Percentiles rank a stretch among this genome's conserved stretches.
phyloP scores from a whole-genome alignment of 2,797 vertebrate species.

The Hypotaenidia philippensis region DNA sequence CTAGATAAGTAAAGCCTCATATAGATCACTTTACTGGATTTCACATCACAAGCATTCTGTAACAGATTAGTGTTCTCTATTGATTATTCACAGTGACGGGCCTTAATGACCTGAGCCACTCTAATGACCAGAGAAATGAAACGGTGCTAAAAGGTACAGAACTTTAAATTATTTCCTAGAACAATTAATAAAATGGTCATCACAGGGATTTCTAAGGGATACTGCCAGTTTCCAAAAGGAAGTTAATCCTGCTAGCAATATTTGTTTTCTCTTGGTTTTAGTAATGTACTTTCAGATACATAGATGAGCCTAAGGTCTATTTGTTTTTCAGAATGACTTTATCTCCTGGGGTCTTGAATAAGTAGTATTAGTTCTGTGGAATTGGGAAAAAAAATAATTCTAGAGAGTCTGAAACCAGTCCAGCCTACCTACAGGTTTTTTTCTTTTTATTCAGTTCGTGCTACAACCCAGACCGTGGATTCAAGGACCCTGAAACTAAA shows the following conservation, averaged over 20 bases:
- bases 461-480: neutral
- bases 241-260: conserved; percentile 70
- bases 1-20: neutral
- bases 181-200: conserved; percentile 27
- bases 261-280: conserved; percentile 62
- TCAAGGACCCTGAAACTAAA: conserved; percentile 14
- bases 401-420: neutral
- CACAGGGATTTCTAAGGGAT: conserved; percentile 51
- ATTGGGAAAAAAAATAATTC: neutral
- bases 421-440: neutral
- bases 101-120: neutral
- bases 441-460: neutral
- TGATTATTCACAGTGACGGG: neutral
- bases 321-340: conserved; percentile 1
- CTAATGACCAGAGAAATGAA: conserved; percentile 18
- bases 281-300: conserved; percentile 48
- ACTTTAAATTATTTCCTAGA: conserved; percentile 46
- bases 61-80: neutral
- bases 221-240: conserved; percentile 62
- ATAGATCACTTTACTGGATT: conserved; percentile 26
- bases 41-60: neutral
- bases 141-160: conserved; percentile 48
- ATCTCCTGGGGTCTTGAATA: neutral
- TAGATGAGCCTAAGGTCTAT: conserved; percentile 21
- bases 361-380: neutral